phyloP scores from a whole-genome alignment of 2,888 invertebrate species.

The Drosophila buzzatii region DNA sequence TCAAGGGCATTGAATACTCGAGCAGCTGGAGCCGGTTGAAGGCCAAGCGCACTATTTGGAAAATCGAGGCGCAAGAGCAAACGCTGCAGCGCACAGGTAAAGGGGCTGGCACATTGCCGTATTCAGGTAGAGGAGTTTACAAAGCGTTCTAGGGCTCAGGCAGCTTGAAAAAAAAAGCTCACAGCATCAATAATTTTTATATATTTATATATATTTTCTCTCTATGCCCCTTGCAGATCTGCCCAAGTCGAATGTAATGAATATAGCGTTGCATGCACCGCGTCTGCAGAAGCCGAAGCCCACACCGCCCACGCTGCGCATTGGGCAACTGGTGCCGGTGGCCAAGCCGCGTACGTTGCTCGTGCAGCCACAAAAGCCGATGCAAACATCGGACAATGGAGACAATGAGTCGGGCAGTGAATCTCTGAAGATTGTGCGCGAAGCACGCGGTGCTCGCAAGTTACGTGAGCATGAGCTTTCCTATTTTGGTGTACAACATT shows the following conservation, averaged over 20 bases:
- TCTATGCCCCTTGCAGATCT: conserved; percentile 70
- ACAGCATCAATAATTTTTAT: neutral
- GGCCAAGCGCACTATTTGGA: conserved; percentile 85
- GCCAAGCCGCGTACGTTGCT: conserved; percentile 82
- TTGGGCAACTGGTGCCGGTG: conserved; percentile 75
- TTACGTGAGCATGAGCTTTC: conserved; percentile 87
- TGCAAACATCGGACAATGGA: conserved; percentile 42
- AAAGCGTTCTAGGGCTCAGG: conserved; percentile 47
- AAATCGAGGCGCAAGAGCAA: conserved; percentile 74
- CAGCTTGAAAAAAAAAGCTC: conserved; percentile 1
- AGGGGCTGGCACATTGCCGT: conserved; percentile 1
- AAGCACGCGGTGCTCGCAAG: conserved; percentile 86
- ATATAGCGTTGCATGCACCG: conserved; percentile 83
- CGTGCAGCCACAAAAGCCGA: conserved; percentile 41
- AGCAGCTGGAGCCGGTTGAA: conserved; percentile 88
- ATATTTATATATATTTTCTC: neutral
- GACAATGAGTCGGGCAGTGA: conserved; percentile 64
- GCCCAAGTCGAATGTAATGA: conserved; percentile 84
- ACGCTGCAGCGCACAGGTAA: conserved; percentile 81
- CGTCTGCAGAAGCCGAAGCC: conserved; percentile 67
- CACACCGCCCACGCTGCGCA: conserved; percentile 65
- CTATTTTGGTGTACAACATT: conserved; percentile 86
- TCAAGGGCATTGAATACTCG: conserved; percentile 74
- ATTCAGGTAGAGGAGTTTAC: conserved; percentile 71
- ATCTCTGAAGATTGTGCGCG: conserved; percentile 82